A percentile compares a stretch with the other conserved stretches of the same genome.
phyloP scores from a whole-genome alignment of 2,113 vertebrate species.

The Alligator sinensis region DNA sequence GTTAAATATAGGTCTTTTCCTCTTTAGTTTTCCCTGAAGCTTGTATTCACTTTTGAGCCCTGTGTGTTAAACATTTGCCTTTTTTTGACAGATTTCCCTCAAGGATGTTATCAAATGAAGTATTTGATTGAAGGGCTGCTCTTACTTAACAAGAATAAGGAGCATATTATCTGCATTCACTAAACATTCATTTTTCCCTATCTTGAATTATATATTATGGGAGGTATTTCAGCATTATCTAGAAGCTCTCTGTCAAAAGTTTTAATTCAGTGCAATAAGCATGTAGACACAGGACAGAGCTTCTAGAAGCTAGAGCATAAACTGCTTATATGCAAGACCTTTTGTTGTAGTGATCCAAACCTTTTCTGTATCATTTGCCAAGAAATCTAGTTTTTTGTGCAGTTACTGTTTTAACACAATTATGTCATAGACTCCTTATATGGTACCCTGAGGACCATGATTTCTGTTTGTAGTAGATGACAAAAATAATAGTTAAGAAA shows the following conservation, averaged over 20 bases:
- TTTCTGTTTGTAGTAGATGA: neutral
- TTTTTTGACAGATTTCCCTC: neutral
- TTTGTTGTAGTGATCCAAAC: neutral
- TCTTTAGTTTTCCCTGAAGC: neutral
- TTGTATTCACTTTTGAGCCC: neutral
- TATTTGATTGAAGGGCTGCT: constrained; percentile 6
- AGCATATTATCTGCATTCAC: neutral
- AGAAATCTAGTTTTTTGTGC: neutral
- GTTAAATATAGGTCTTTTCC: constrained; percentile 18
- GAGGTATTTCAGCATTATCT: neutral
- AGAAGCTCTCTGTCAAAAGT: neutral
- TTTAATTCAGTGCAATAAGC: neutral
- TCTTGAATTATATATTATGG: neutral
- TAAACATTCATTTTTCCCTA: neutral
- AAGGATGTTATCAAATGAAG: constrained; percentile 1
- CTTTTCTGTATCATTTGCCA: neutral
- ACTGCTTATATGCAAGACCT: neutral
- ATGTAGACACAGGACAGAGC: neutral
- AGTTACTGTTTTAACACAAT: neutral
- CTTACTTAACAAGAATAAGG: constrained; percentile 28
- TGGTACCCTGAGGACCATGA: neutral
- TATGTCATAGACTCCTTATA: neutral
- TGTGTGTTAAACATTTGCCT: neutral
- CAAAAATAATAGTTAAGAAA: neutral
- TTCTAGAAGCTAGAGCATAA: neutral